Percentiles rank a stretch among this genome's conserved stretches.
Evolutionary conservation across 2,113 vertebrate genomes (phyloP).

Genomic region (Plecturocebus donacophilus): DNA sequence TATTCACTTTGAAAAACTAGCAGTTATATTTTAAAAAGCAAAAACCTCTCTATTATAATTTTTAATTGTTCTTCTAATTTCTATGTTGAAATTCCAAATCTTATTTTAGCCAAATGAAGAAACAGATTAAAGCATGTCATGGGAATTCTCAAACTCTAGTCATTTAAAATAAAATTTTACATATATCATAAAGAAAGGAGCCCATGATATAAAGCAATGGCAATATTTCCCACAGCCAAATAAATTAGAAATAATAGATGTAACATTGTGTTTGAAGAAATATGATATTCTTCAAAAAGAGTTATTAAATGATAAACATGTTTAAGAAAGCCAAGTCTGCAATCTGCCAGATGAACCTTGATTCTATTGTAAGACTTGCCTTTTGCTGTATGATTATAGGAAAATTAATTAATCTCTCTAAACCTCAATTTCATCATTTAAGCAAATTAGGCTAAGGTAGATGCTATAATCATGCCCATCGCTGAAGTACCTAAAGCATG

Average conservation of each 20-base stretch:
- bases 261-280: not conserved
- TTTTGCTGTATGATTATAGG: not conserved
- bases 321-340: not conserved
- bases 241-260: not conserved
- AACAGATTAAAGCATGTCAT: not conserved
- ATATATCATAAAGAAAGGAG: not conserved
- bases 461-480: not conserved
- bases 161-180: not conserved
- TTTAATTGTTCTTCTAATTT: not conserved
- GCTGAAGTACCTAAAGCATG: not conserved
- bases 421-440: not conserved
- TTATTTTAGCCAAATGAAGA: not conserved
- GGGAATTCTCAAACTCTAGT: not conserved
- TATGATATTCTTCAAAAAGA: not conserved
- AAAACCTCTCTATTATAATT: not conserved
- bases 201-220: not conserved
- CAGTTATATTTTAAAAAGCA: not conserved
- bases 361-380: not conserved
- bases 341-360: not conserved
- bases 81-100: not conserved
- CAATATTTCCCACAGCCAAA: not conserved
- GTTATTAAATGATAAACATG: not conserved
- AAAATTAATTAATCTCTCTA: not conserved
- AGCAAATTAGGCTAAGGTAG: not conserved
- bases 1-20: slow-evolving; percentile 13